Conservation (phyloP, 2,113 vertebrate genomes). For the Raja brachyura region DNA sequence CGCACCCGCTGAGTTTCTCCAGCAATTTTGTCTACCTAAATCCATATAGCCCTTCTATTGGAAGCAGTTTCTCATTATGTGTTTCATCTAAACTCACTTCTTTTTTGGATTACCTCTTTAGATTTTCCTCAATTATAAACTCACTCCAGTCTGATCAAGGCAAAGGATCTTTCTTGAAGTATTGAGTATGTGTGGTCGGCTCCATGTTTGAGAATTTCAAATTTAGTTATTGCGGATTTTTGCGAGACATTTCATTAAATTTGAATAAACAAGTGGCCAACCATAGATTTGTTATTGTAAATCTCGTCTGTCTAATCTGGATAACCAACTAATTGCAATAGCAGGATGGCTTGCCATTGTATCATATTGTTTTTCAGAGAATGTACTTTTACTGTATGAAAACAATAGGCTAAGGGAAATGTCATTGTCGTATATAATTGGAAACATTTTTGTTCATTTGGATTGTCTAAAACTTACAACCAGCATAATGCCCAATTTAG, state of each 20-base stretch:
- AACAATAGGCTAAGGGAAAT: background rate
- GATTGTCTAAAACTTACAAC: background rate
- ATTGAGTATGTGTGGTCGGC: background rate
- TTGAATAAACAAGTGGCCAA: background rate
- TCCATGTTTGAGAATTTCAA: background rate
- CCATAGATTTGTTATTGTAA: background rate
- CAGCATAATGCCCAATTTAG: background rate
- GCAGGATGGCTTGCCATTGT: too few species aligned
- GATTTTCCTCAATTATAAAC: background rate
- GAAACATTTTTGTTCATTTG: too few species aligned
- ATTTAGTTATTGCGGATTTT: background rate
- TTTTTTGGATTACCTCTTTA: background rate
- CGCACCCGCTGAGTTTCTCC: too few species aligned
- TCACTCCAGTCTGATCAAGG: background rate
- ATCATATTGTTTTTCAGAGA: background rate
- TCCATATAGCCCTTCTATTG: background rate
- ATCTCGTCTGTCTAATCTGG: background rate
- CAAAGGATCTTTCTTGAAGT: background rate
- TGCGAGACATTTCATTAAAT: background rate
- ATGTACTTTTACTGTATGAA: background rate
- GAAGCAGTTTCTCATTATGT: background rate
- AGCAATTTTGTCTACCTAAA: too few species aligned
- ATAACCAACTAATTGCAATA: conserved; percentile 1
- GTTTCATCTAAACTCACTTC: background rate
- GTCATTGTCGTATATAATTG: background rate